A percentile compares a stretch with the other conserved stretches of the same genome.
Evolutionary conservation across 2,113 vertebrate species (phyloP).

Genomic region (Tichodroma muraria): DNA sequence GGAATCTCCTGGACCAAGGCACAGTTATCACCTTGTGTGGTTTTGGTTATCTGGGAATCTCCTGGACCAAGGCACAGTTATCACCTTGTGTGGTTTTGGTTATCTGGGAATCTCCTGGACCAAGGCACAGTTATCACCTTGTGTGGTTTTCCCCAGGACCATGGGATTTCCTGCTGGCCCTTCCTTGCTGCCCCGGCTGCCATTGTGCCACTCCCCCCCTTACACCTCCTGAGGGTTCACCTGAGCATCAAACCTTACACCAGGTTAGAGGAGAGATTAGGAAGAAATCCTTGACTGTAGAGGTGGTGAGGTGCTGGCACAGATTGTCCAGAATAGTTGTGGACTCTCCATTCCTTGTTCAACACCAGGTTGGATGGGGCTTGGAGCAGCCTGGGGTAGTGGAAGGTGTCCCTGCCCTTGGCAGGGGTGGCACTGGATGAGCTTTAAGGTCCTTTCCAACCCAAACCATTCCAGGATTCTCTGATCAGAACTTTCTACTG

Average conservation of each 20-base stretch:
- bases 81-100: too few relatives aligned
- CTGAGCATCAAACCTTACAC: not conserved
- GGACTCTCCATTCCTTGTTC: not conserved
- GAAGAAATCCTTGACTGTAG: not conserved
- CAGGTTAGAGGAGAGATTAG: not conserved
- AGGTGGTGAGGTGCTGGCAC: not conserved
- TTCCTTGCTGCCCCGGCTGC: not conserved
- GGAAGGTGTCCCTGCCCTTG: not conserved
- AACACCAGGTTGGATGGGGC: rapidly evolving
- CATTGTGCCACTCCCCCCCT: too few relatives aligned
- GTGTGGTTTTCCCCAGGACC: not conserved
- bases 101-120: not conserved
- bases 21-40: rapidly evolving
- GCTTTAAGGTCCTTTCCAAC: not conserved
- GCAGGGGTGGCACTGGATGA: not conserved
- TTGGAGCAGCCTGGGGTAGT: rapidly evolving
- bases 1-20: not conserved
- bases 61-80: too few relatives aligned
- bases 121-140: not conserved
- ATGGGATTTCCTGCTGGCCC: not conserved
- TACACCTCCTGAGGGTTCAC: not conserved
- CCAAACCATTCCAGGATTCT: not conserved
- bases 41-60: not conserved
- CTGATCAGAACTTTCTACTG: not conserved
- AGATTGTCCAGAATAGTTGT: not conserved